A percentile compares a stretch with the other conserved stretches of the same genome.
phyloP scores from a whole-genome alignment of 2,797 vertebrate genomes.

The Urocyon cinereoargenteus region DNA sequence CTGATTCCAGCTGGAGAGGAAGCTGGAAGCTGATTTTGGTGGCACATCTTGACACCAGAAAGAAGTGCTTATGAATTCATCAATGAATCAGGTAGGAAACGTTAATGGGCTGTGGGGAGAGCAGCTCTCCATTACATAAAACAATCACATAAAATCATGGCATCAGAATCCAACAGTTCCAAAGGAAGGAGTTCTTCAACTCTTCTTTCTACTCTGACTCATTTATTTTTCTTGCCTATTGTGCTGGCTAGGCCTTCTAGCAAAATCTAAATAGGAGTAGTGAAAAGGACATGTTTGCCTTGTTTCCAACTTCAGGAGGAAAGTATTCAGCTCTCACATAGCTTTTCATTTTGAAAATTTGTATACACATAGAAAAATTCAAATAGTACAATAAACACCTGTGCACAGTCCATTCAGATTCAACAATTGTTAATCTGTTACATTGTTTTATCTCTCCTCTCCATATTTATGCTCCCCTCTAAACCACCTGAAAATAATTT shows the following conservation, averaged over 20 bases:
- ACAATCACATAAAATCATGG: slow-evolving; percentile 16
- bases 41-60: not conserved
- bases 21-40: not conserved
- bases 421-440: slow-evolving; percentile 17
- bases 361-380: not conserved
- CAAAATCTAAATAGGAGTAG: not conserved
- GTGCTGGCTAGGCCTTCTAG: not conserved
- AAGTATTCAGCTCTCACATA: not conserved
- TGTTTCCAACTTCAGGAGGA: not conserved
- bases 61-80: not conserved
- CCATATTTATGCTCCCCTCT: not conserved
- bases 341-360: slow-evolving; percentile 20
- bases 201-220: not conserved
- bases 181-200: not conserved
- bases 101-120: not conserved
- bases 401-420: not conserved
- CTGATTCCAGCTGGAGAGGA: not conserved
- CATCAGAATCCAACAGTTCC: not conserved
- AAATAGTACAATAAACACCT: not conserved
- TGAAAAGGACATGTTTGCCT: not conserved
- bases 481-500: slow-evolving; percentile 6
- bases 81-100: not conserved
- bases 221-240: not conserved
- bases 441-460: not conserved
- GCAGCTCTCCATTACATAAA: not conserved